Evolutionary conservation across 2,113 vertebrate species (phyloP), one percentile per base, ranked within the genome.

Genomic region (Hypomesus transpacificus): DNA sequence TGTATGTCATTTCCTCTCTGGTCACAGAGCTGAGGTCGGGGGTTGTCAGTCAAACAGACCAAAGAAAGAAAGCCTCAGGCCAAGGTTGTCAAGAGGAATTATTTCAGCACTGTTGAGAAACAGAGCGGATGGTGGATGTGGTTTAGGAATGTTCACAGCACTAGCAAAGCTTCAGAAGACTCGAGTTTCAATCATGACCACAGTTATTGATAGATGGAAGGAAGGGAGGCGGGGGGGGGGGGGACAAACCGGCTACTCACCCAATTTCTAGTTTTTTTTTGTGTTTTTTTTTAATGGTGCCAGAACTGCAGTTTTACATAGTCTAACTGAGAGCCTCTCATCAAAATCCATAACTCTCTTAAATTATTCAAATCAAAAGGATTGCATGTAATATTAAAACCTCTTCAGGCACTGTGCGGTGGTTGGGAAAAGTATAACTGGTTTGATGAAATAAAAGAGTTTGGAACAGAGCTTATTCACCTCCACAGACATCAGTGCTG

Each of bases 311-410:
- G 39, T 46, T 46, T 11, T 7, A 46, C 39, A 46, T 46, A 46
- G 7, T 46, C 39, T 46, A 76, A 80, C 75, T 85, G 73, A 84
- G 82, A 82, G 75, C 78, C 72, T 81, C 85, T 87, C 88, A 92
- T 91, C 89, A 89, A 86, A 87, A 87, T 83, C 85, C 87, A 75
- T 80, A 74, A 73, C 70, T 85, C 78, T 64, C 64, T 81, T 92
- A 84, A 90, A 91, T 89, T 82, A 90, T 91, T 92, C 84, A 91
- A 88, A 84, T 76, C 82, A 80, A 88, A 88, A 88, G 84, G 85
- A 88, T 89, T 74, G 79, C 82, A 91, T 92, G 82, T 87, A 88
- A 91, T 90, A 90, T 91, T 89, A 85, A 92, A 88, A 84, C 71
- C 80, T 89, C 89, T 88, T 84, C 84, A 87, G 88, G 86, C 85